Evolutionary conservation across 2,113 vertebrate species (phyloP), one percentile per base, ranked within the genome.

Genomic region (Rynchops niger): DNA sequence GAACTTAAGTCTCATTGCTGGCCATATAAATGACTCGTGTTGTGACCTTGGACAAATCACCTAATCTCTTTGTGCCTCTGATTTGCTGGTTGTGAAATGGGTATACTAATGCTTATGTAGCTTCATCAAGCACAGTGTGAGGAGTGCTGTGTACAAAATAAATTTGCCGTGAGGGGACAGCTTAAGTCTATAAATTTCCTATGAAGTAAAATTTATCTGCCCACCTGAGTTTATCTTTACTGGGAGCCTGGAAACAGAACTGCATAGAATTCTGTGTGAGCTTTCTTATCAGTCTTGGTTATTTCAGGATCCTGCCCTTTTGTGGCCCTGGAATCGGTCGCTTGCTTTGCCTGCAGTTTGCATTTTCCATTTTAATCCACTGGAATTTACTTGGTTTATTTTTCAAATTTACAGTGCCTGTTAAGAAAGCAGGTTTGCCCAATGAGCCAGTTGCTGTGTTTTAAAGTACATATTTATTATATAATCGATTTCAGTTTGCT

Each of bases 41-140:
- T 71, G 40, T 93, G 95, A 91, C 95, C 92, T 95, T 97, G 90
- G 86, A 34, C 62, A 83, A 77, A 62, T 86, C 61, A 32, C 72
- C 69, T 78, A 8, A 30, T 90, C 49, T 72, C 47, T 79, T 21
- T 59, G 96, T 93, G 90, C 70, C 45, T 79, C 65, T 62, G 88
- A 43, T 80, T 52, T 82, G 86, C 93, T 79, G 78, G 52, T 5
- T 89, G 73, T 58, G 91, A n/a, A 58, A 34, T 85, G 73, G 73
- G 59, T 40, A 56, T 79, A 43, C 83, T 49, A 30, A 23, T 72
- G 91, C 62, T 74, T 8, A 2, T 21, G 63, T 25, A 61, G 77
- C 69, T 81, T 91, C 73, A 42, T 85, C 94, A 91, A 52, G 82
- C 52, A 25, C 80, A 43, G 52, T 3, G n/a, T 58, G 73, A 72